Base-by-base conservation (phyloP, 2,797 vertebrate species). In the Sebastes matsubarae region DNA sequence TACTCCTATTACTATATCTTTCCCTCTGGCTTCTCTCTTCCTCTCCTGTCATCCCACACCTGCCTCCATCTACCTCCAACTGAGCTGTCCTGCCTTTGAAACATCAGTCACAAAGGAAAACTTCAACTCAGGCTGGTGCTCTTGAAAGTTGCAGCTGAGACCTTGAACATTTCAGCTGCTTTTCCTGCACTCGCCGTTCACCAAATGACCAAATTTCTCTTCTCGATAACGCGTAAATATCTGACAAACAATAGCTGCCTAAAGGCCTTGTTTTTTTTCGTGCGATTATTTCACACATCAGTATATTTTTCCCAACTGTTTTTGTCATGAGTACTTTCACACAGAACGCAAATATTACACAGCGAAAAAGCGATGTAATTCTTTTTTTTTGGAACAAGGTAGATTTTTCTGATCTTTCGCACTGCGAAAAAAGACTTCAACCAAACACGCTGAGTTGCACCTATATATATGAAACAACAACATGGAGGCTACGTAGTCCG, bases 341-440 rank as follows among this genome's bases (percentile, higher is more conserved):
- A 46, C 42, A 46, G 36, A 38, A 46, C 6, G 16, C 1, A 0
- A 18, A 0, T 46, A 46, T 46, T 46, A 46, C 0, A 18, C 1
- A 0, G 0, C 42, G 16, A 2, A 2, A 46, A 46, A 46, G 42
- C 42, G 1, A 16, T 7, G 0, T 18, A 1, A 42, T 36, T 32
- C 8, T 42, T 46, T 46, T 8, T 46, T 18, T 18, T 18, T 0
- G 16, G 42, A 7, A 46, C 6, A 46, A 16, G 16, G 42, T 0
- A 0, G 6, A 18, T 46, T 46, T 46, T 46, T 46, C 42, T 0
- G 42, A 8, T 46, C 16, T 46, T 18, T 16, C 6, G 1, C 6
- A 46, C 16, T 7, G 1, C 16, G 1, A 46, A 18, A 0, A 46
- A 16, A 46, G 42, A 6, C 6, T 6, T 42, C 38, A 42, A 16